Evolutionary conservation across 2,888 invertebrate species (phyloP), one percentile per base, ranked within the genome.

Genomic region (Xestia sexstrigata): DNA sequence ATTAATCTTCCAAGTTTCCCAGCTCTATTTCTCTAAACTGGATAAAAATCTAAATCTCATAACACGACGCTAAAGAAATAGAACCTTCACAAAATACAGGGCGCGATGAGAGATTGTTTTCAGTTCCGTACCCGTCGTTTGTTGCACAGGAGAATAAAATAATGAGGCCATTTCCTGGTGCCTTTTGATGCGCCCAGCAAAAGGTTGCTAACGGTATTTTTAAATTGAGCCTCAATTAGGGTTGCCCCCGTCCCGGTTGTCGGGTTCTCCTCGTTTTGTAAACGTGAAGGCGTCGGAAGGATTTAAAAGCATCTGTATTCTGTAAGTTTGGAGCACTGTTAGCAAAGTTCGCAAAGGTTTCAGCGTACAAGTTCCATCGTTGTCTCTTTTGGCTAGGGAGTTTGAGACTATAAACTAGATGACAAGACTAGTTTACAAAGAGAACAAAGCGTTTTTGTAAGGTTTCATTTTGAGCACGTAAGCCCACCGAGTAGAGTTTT

Each of bases 121-220:
- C 74, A 74, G 74, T 76, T 80, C 79, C 79, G 83, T 58, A 47
- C 69, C 77, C 72, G 62, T 35, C 65, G 74, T 76, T 86, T 87
- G 76, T 73, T 86, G 83, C 88, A 87, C 78, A 76, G 67, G 49
- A 76, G 76, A 78, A 78, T 87, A 73, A 82, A 82, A 85, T 86
- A 87, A 86, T 87, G 86, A 86, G 74, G 88, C 80, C 78, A 87
- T 88, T 86, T 86, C 83, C 79, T 73, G 74, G 58, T 76, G 68
- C 72, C 76, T 86, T 87, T 80, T 82, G 76, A 85, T 83, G 72
- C 80, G 79, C 65, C 74, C 70, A n/a, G 65, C 52, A 63, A 85
- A 80, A 76, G 77, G 71, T 47, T 67, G 60, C 74, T 81, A 81
- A 79, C 74, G 67, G 76, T 60, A 85, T 82, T 83, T 85, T 87